Base-by-base conservation (phyloP, 2,113 vertebrate species). In the Cynopterus brachyotis region DNA sequence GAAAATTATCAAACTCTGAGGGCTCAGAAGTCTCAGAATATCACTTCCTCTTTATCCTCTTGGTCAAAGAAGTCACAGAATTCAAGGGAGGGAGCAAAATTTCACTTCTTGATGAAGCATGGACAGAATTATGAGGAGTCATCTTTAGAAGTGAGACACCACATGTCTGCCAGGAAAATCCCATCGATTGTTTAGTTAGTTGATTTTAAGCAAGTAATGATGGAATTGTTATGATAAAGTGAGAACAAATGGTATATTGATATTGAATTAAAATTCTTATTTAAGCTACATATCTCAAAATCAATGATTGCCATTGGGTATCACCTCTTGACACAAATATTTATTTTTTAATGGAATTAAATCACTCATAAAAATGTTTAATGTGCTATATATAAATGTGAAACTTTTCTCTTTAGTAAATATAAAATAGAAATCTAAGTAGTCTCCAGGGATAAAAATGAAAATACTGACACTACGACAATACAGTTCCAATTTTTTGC, bases 381-480 rank as follows among this genome's bases (percentile, higher is more conserved):
- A 57, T 6, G 67, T 86, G 66, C 1, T 28, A 2, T 20, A 40
- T 45, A 60, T 96, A 94, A 96, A 78, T 3, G 8, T 4, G 24
- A 70, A 40, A 50, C 95, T 60, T 96, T 86, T 6, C 73, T 9
- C 13, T 60, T 92, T 88, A 60, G 81, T 50, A 28, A 97, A 89
- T 32, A 57, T 5, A 88, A 97, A 67, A 57, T 91, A 70, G 32
- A 89, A 95, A 86, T 73, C 78, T 89, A 93, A 84, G 26, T 85
- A 96, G 88, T 88, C 35, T 93, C 9, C 67, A 50, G 97, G 88
- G 53, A 87, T 94, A 91, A 96, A 97, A 98, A 89, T 55, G 47
- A 83, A 98, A 96, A 96, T 95, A 95, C 8, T 83, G 85, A 96
- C 96, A 89, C 57, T 73, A 89, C 97, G 97, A 98, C 80, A 97